Conservation (phyloP, 2,888 invertebrate genomes). For the Arrhopalites spinosus region DNA sequence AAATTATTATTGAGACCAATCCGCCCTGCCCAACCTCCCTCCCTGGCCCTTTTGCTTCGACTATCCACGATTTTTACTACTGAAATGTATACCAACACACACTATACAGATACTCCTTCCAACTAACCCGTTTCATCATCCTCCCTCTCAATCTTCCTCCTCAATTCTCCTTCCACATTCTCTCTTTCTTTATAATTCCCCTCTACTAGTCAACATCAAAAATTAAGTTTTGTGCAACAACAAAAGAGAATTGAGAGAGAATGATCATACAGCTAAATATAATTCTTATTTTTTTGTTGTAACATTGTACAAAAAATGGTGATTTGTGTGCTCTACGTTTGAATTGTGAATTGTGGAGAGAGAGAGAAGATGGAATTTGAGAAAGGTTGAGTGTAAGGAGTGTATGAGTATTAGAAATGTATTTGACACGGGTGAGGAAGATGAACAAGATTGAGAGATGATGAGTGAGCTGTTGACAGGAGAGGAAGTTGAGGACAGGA, state of each 20-base stretch:
- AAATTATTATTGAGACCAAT: conserved; percentile 44
- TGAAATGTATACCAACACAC: neutral
- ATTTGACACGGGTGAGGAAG: neutral
- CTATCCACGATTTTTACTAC: neutral
- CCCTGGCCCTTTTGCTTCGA: conserved; percentile 1
- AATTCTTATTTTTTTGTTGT: no score
- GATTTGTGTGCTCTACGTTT: no score
- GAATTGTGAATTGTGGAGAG: no score
- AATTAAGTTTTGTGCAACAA: no score
- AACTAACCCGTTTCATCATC: neutral
- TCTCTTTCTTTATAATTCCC: neutral
- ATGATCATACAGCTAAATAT: no score
- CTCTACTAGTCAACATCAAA: no score
- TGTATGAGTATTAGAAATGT: neutral
- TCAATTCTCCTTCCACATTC: neutral
- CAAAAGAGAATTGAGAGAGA: no score
- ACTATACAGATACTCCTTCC: neutral
- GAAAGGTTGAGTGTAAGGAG: neutral
- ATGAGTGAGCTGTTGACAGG: conserved; percentile 37
- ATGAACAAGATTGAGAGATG: conserved; percentile 23
- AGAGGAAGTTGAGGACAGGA: conserved; percentile 34
- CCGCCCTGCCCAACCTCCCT: conserved; percentile 30
- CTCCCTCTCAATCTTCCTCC: neutral
- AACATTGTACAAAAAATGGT: no score
- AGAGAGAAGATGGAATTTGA: neutral